Evolutionary conservation across 1,140 invertebrate species (phyloP), one percentile per base, ranked within the genome.

Genomic region (Streblospio benedicti): DNA sequence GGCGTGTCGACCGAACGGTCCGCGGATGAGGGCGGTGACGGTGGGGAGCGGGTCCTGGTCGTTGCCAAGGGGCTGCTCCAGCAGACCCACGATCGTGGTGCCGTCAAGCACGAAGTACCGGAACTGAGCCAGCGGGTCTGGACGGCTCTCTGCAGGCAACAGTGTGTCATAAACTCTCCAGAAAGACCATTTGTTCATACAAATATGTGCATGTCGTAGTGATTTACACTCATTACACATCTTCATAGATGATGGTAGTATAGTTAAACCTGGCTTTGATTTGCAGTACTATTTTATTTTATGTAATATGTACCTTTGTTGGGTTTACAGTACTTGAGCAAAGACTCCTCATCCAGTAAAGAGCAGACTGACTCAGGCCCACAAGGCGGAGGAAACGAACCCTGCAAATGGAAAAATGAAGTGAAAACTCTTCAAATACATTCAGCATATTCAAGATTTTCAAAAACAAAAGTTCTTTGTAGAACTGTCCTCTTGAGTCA

Each of bases 41-140:
- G 81, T 82, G 16, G 84, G 83, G 57, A 83, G 79, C n/a, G 79
- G 76, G 65, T 82, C 80, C 76, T 81, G 75, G 64, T 79, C 74
- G 67, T 80, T 81, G 30, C 88, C 89, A 0, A 94, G 77, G 18
- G 91, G 90, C 72, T 95, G 90, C 72, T 97, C 93, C 4, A 97
- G 73, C 45, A 98, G 74, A 1, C 90, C 91, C 35, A 97, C 76
- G 70, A 98, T 85, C 1, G 90, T 88, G 2, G 85, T 85, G 65
- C 93, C 92, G 70, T 97, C 92, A 0, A 90, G 69, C 0, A 94
- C 88, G 79, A 92, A 97, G 78, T 95, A 96, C 47, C 89, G 81
- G 74, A 93, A 53, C 23, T 31, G 44, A n/a, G n/a, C n/a, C 25
- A 43, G 28, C n/a, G n/a, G n/a, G n/a, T n/a, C n/a, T n/a, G n/a